Evolutionary conservation across 2,888 invertebrate genomes (phyloP).

Genomic region (Tetragonisca angustula): DNA sequence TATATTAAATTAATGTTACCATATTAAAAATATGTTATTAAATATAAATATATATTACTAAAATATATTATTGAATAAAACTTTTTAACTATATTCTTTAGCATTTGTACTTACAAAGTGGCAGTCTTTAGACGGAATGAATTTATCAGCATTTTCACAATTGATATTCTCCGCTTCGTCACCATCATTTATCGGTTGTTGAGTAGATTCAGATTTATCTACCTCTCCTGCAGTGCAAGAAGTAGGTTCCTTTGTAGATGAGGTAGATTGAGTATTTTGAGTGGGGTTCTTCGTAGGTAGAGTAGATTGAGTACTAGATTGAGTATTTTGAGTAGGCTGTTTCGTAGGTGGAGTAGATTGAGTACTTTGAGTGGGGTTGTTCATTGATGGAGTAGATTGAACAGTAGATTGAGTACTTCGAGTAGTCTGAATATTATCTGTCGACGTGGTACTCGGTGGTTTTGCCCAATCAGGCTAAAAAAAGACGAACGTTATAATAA

Average conservation of each 20-base stretch:
- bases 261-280: too few relatives aligned
- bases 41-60: background rate
- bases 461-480: constrained; percentile 92
- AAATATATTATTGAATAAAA: background rate
- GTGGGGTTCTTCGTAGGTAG: constrained; percentile 10
- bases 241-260: constrained; percentile 14
- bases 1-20: too few relatives aligned
- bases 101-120: constrained; percentile 84
- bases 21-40: too few relatives aligned
- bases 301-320: background rate
- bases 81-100: background rate
- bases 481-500: constrained; percentile 13
- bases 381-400: background rate
- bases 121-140: constrained; percentile 86
- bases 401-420: constrained; percentile 26
- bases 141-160: constrained; percentile 85
- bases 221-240: constrained; percentile 17
- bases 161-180: constrained; percentile 83
- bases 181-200: constrained; percentile 66
- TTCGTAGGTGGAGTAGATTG: background rate
- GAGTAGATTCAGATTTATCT: constrained; percentile 44
- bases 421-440: constrained; percentile 35
- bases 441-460: constrained; percentile 88
- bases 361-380: constrained; percentile 13
- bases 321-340: constrained; percentile 18